A percentile compares a stretch with the other conserved stretches of the same genome.
Conservation (phyloP, 2,797 vertebrate genomes). For the Heteromormyrus szaboi region DNA sequence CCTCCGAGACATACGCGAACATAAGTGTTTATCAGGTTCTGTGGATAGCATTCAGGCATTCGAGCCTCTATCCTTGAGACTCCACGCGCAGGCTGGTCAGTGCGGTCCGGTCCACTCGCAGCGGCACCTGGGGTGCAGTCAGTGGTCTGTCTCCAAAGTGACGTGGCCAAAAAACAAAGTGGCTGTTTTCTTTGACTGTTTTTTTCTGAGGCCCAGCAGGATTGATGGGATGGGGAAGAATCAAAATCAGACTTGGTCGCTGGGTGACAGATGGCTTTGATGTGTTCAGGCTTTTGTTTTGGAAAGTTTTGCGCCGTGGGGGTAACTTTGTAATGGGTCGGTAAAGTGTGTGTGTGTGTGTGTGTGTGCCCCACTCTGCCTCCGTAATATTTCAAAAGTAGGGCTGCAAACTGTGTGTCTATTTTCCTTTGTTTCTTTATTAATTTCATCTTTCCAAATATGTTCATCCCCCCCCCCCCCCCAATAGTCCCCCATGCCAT, state of each 20-base stretch:
- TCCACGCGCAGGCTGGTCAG: background rate
- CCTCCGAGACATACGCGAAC: background rate
- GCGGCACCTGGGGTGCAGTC: background rate
- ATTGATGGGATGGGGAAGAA: slow-evolving; percentile 47
- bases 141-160: background rate
- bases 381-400: background rate
- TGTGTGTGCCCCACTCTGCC: background rate
- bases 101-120: background rate
- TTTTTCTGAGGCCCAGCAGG: background rate
- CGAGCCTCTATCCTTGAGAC: background rate
- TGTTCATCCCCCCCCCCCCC: background rate
- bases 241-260: slow-evolving; percentile 49
- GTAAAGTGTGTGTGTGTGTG: background rate
- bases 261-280: slow-evolving; percentile 62
- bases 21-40: background rate
- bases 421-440: background rate
- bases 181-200: background rate
- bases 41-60: background rate
- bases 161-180: background rate
- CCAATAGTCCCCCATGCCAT: background rate
- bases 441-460: background rate
- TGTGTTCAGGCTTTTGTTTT: slow-evolving; percentile 59
- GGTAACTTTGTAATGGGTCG: slow-evolving; percentile 19
- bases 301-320: slow-evolving; percentile 53
- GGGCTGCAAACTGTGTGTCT: background rate